These are phyloP conservation scores for Lottia scabra DNA, from an alignment of 2,888 invertebrate genomes.

Conservation along the genomic window DNA sequence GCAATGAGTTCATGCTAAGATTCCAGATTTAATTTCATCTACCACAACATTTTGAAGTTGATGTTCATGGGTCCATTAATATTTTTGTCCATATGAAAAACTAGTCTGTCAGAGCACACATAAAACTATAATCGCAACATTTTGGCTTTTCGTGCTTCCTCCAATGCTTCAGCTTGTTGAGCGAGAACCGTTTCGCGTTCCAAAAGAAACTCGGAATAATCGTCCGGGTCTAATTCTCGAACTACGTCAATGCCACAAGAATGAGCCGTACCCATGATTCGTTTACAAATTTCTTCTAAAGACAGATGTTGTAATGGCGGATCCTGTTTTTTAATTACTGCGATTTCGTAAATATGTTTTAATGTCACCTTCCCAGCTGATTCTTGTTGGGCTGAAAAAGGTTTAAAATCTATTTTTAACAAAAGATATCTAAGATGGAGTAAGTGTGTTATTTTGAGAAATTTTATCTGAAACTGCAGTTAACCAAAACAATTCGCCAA, in stretches of 20 bases:
- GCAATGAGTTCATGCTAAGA: too few relatives aligned
- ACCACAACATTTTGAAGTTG: too few relatives aligned
- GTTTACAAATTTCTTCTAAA: slow-evolving; percentile 76
- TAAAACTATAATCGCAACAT: slow-evolving; percentile 77
- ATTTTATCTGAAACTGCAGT: too few relatives aligned
- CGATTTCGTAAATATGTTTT: slow-evolving; percentile 98
- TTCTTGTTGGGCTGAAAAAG: slow-evolving; percentile 72
- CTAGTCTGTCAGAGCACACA: slow-evolving; percentile 6
- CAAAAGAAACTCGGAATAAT: slow-evolving; percentile 83
- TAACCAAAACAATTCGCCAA: too few relatives aligned
- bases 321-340: slow-evolving; percentile 92
- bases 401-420: too few relatives aligned
- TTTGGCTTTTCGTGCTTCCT: slow-evolving; percentile 89
- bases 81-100: slow-evolving; percentile 6
- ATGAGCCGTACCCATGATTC: slow-evolving; percentile 82
- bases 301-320: slow-evolving; percentile 70
- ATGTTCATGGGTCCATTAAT: too few relatives aligned
- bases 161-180: slow-evolving; percentile 81
- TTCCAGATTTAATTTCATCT: too few relatives aligned
- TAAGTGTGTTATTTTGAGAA: too few relatives aligned
- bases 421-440: too few relatives aligned
- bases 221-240: slow-evolving; percentile 79
- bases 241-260: slow-evolving; percentile 89
- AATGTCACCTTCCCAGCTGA: slow-evolving; percentile 88
- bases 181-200: slow-evolving; percentile 80